A percentile compares a stretch with the other conserved stretches of the same genome.
These are phyloP conservation scores for Macroramphosus scolopax DNA, from an alignment of 2,797 vertebrate species.

Conservation along the genomic window DNA sequence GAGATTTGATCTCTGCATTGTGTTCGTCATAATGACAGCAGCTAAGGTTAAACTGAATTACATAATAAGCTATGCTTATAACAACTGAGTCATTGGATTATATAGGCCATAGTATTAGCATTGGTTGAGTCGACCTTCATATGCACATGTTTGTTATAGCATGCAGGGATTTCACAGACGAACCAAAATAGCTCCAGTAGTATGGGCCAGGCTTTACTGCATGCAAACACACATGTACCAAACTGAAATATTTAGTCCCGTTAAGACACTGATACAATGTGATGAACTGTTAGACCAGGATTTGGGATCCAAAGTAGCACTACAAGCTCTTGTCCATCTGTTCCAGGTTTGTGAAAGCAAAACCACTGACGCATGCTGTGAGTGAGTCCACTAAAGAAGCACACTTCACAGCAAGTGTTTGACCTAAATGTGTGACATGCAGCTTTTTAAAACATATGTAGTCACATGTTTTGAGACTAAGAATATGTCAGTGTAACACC, in stretches of 20 bases:
- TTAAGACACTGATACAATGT: background rate
- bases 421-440: background rate
- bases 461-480: background rate
- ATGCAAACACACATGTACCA: background rate
- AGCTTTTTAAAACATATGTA: background rate
- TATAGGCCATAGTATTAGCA: conserved; percentile 15
- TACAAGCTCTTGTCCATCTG: conserved; percentile 21
- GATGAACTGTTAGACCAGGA: conserved; percentile 1
- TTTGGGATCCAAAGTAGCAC: conserved; percentile 1
- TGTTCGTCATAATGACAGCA: conserved; percentile 12
- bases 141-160: background rate
- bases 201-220: background rate
- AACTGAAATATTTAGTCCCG: background rate
- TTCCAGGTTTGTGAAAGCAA: background rate
- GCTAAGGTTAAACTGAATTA: background rate
- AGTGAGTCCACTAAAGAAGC: no score
- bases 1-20: background rate
- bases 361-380: no score
- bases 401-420: no score
- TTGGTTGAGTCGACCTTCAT: no score
- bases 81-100: conserved; percentile 36
- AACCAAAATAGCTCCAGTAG: background rate
- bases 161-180: background rate
- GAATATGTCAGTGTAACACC: background rate
- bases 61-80: no score